These are phyloP conservation scores for Parauchenoglanis ngamensis DNA, from an alignment of 2,797 vertebrate genomes.

Conservation along the genomic window DNA sequence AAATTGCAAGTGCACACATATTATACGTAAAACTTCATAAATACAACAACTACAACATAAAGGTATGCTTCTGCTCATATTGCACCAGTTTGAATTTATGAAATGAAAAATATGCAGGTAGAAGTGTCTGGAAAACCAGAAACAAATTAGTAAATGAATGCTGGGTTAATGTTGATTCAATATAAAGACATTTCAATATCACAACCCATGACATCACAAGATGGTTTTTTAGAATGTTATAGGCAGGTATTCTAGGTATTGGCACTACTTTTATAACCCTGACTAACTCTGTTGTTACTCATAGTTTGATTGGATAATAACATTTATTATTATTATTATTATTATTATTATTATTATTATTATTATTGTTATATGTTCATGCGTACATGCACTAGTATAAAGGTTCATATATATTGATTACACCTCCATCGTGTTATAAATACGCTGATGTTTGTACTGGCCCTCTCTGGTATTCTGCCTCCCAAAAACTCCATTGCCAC, in stretches of 20 bases:
- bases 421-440: not conserved
- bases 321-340: not conserved
- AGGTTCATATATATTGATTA: not conserved
- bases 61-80: not conserved
- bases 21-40: not conserved
- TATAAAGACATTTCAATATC: not conserved
- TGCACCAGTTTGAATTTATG: not conserved
- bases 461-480: slow-evolving; percentile 22
- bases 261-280: not conserved
- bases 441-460: not conserved
- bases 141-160: not conserved
- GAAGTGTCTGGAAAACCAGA: not conserved
- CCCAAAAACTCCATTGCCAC: slow-evolving; percentile 71
- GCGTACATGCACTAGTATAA: not conserved
- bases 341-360: slow-evolving; percentile 6
- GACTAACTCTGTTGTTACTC: not conserved
- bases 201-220: not conserved
- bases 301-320: not conserved
- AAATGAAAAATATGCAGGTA: not conserved
- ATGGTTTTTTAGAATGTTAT: not conserved
- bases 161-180: not conserved
- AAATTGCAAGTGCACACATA: not conserved
- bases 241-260: not conserved
- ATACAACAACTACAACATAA: not conserved
- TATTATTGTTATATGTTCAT: not conserved